Conservation (phyloP, 2,888 invertebrate species). For the Brenthis ino region DNA sequence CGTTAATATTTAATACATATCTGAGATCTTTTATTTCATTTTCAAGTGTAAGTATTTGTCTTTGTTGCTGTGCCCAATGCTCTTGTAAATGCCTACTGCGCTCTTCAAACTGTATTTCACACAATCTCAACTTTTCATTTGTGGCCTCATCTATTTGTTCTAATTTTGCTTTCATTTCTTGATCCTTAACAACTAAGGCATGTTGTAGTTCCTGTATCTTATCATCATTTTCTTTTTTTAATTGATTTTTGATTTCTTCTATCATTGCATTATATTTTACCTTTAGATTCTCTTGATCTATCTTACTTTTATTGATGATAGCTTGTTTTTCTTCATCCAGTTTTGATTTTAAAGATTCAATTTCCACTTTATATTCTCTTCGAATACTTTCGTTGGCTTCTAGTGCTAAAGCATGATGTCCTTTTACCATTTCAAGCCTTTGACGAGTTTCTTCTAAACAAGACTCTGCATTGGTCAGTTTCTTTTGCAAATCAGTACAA, state of each 20-base stretch:
- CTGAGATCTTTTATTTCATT: slow-evolving; percentile 64
- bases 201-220: slow-evolving; percentile 62
- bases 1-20: slow-evolving; percentile 54
- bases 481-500: slow-evolving; percentile 73
- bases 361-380: slow-evolving; percentile 72
- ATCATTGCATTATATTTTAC: slow-evolving; percentile 60
- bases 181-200: slow-evolving; percentile 60
- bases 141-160: slow-evolving; percentile 75
- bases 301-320: slow-evolving; percentile 63
- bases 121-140: slow-evolving; percentile 68
- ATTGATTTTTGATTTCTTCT: slow-evolving; percentile 61
- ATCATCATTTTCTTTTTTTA: slow-evolving; percentile 65
- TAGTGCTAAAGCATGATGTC: slow-evolving; percentile 74
- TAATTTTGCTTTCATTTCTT: slow-evolving; percentile 73
- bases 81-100: slow-evolving; percentile 65
- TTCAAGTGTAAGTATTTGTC: slow-evolving; percentile 60
- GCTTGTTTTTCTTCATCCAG: slow-evolving; percentile 73
- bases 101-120: slow-evolving; percentile 78
- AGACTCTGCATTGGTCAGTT: slow-evolving; percentile 64
- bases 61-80: slow-evolving; percentile 63
- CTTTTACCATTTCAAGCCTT: slow-evolving; percentile 77
- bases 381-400: slow-evolving; percentile 79
- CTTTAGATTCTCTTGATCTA: slow-evolving; percentile 66
- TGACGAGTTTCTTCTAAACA: slow-evolving; percentile 68
- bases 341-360: slow-evolving; percentile 71